These are phyloP conservation scores for Drosophila nigricruria DNA, from an alignment of 2,888 invertebrate species.

Conservation along the genomic window DNA sequence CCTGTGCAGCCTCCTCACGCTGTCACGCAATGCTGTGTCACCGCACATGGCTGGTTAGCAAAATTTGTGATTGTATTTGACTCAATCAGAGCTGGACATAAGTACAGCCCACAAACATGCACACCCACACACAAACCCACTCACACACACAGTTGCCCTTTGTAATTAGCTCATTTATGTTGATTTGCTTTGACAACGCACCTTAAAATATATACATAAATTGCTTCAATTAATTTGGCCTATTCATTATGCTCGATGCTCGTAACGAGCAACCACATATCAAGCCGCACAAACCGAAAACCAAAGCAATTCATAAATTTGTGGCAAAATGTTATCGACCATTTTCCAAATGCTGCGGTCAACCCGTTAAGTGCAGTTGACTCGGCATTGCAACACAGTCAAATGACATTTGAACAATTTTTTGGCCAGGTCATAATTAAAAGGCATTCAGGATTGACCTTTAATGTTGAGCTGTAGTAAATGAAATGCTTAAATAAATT, in stretches of 20 bases:
- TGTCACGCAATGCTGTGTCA: constrained; percentile 10
- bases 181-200: constrained; percentile 77
- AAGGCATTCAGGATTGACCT: neutral
- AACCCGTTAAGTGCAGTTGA: constrained; percentile 42
- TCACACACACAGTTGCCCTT: neutral
- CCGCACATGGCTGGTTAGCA: constrained; percentile 63
- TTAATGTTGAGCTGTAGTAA: neutral
- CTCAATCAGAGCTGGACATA: constrained; percentile 62
- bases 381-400: neutral
- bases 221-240: constrained; percentile 73
- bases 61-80: constrained; percentile 52
- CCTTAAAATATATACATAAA: constrained; percentile 62
- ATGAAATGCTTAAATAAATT: neutral
- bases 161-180: constrained; percentile 76
- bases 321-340: constrained; percentile 64
- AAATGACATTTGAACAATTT: constrained; percentile 31
- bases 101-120: constrained; percentile 6
- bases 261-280: constrained; percentile 7
- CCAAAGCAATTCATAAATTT: constrained; percentile 75
- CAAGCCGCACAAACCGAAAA: constrained; percentile 43
- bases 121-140: constrained; percentile 3
- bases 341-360: constrained; percentile 70
- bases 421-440: constrained; percentile 21
- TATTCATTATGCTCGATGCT: constrained; percentile 67
- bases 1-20: neutral